Conservation (phyloP, 2,888 invertebrate species). For the Limnephilus rhombicus region DNA sequence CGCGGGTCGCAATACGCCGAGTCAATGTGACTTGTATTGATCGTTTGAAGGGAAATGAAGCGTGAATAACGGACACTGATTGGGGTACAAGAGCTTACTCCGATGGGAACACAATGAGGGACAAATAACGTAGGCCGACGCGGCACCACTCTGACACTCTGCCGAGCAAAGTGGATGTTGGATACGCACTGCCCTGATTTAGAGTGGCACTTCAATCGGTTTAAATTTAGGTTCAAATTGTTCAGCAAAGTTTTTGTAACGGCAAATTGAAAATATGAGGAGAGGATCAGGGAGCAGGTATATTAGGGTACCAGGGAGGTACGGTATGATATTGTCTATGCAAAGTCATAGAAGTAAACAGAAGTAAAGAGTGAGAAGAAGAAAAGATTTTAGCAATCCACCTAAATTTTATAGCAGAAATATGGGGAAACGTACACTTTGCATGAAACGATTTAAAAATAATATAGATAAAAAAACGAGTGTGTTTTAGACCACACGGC, state of each 20-base stretch:
- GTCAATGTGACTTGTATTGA: neutral
- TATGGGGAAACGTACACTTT: too few species aligned
- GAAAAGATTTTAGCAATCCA: too few species aligned
- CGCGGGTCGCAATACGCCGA: neutral
- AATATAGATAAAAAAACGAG: too few species aligned
- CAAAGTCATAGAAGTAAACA: too few species aligned
- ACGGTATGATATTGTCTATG: too few species aligned
- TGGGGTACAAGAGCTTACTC: neutral
- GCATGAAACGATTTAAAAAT: too few species aligned
- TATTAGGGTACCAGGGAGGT: too few species aligned
- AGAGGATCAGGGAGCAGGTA: neutral
- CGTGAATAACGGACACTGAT: neutral
- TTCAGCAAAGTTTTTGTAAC: neutral
- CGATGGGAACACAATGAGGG: neutral
- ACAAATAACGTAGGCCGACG: neutral
- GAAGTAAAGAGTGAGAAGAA: too few species aligned
- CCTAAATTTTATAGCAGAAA: too few species aligned
- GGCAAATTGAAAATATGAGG: neutral
- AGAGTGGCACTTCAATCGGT: neutral
- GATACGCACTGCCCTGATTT: neutral
- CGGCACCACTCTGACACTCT: neutral
- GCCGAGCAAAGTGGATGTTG: neutral
- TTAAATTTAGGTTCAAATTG: neutral
- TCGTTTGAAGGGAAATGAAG: neutral
- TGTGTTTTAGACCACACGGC: too few species aligned